Evolutionary conservation across 2,113 vertebrate genomes (phyloP), one percentile per base, ranked within the genome.

Genomic region (Lontra canadensis): DNA sequence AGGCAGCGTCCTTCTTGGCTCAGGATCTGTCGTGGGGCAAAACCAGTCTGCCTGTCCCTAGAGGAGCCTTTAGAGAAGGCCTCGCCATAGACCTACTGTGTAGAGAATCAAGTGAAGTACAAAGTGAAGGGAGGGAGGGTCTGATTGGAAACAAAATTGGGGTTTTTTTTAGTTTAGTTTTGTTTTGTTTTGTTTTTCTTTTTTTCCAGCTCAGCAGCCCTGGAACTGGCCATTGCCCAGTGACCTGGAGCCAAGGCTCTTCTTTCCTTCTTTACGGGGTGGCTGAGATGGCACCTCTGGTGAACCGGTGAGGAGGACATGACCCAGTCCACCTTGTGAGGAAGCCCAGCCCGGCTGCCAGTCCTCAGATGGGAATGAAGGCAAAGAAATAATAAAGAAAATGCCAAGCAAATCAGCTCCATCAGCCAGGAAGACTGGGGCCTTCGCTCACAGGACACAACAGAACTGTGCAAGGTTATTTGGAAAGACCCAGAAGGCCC

Each of bases 321-420:
- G 26, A 71, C 67, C 69, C 67, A 79, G 31, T 26, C 49, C 7
- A 0, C 17, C 91, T 92, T 52, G 23, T 29, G 44, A 95, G 42
- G 55, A 73, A 96, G 42, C 63, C 65, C 52, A 82, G 20, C 25
- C 57, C 57, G 25, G 21, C 49, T 63, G 74, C 88, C 71, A 81
- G 74, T 8, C 84, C 82, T 94, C 31, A 34, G 69, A 76, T 81
- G 88, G 59, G 42, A 79, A 74, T 0, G 0, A 67, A 47, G 65
- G 88, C 17, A 31, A 94, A 95, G 76, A 92, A 91, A 89, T 61
- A 90, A 95, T 87, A 95, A 85, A 95, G 89, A 95, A 95, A 96
- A 94, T 47, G 86, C 85, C 89, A 96, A 96, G 82, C 88, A 91
- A 84, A 91, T 81, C 78, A 88, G 9, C n/a, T 26, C 4, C 0